These are phyloP conservation scores for Bagarius yarrelli DNA, from an alignment of 2,113 vertebrate genomes.

Conservation along the genomic window DNA sequence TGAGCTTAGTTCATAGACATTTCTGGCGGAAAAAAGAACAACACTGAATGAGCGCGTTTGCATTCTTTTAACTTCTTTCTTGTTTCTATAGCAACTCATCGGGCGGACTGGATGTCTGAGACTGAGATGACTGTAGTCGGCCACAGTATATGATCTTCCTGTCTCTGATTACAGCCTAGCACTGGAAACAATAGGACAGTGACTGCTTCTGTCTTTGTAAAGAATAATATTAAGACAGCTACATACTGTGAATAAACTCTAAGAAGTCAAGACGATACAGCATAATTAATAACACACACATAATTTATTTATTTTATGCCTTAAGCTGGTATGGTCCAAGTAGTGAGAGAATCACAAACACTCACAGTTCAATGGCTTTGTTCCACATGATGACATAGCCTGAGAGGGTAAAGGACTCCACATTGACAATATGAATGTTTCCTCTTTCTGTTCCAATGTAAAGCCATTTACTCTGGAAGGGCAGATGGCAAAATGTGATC, in stretches of 20 bases:
- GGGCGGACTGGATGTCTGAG: conserved; percentile 30
- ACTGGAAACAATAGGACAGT: conserved; percentile 9
- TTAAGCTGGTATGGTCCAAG: neutral
- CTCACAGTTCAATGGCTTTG: conserved; percentile 99
- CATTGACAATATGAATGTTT: conserved; percentile 98
- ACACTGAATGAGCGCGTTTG: conserved; percentile 15
- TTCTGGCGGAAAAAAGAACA: conserved; percentile 20
- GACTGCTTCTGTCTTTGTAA: neutral
- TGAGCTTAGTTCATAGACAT: conserved; percentile 19
- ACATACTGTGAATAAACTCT: neutral
- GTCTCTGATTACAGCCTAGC: conserved; percentile 3
- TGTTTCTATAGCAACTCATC: conserved; percentile 47
- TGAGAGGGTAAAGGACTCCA: conserved; percentile 99
- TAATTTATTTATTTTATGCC: neutral
- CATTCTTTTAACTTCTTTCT: conserved; percentile 20
- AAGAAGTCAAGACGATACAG: neutral
- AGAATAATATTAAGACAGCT: neutral
- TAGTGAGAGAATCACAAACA: conserved; percentile 49
- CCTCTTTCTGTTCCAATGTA: conserved; percentile 95
- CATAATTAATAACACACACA: neutral
- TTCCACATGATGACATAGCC: conserved; percentile 99
- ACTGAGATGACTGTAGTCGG: conserved; percentile 22
- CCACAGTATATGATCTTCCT: conserved; percentile 29
- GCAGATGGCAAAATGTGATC: conserved; percentile 98
- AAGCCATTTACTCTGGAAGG: conserved; percentile 99